Base-by-base conservation (phyloP, 53 echinoderm and acorn worm species). In the Temnopleurus reevesii region DNA sequence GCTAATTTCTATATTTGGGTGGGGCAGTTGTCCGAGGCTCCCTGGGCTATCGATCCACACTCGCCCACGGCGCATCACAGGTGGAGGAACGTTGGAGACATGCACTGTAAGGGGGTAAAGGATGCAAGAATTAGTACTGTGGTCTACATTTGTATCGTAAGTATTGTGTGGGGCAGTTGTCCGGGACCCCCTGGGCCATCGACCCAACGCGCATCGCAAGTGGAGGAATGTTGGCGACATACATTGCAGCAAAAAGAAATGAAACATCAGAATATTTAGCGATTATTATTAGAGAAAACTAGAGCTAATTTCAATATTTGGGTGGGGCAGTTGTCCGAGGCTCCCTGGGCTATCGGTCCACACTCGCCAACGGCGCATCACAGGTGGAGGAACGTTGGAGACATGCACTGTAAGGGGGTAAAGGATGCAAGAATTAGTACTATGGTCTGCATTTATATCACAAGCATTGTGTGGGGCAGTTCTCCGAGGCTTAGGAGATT, bases 331-430 rank as follows among this genome's bases (percentile, higher is more conserved):
- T 77, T 86, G 23, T 56, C 33, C 23, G 81, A 81, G 34, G 81
- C 63, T 28, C 91, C 89, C 49, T 89, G 90, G 88, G 89, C 35
- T 71, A 99, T 82, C 0, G 93, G 92, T 10, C 96, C 99, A 53
- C 99, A 99, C 33, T 89, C 93, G 45, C 99, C 96, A 4, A 77
- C 86, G 47, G 94, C 84, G 53, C 96, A 99, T 38, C 77, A 77
- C 19, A 96, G 91, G 29, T 90, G 94, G 18, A 93, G 85, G 86
- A 89, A 96, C 10, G 92, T 99, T 9, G 96, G 94, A 8, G 94
- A 99, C 82, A 96, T 57, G 59, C 96, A 93, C 96, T 94, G 92
- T 3, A 41, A 26, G 21, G 17, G 23, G 51, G 10, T 65, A 46
- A 83, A 15, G n/a, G n/a, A n/a, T n/a, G n/a, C n/a, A n/a, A n/a